phyloP scores from a whole-genome alignment of 2,797 vertebrate genomes.

The Taeniopygia guttata region DNA sequence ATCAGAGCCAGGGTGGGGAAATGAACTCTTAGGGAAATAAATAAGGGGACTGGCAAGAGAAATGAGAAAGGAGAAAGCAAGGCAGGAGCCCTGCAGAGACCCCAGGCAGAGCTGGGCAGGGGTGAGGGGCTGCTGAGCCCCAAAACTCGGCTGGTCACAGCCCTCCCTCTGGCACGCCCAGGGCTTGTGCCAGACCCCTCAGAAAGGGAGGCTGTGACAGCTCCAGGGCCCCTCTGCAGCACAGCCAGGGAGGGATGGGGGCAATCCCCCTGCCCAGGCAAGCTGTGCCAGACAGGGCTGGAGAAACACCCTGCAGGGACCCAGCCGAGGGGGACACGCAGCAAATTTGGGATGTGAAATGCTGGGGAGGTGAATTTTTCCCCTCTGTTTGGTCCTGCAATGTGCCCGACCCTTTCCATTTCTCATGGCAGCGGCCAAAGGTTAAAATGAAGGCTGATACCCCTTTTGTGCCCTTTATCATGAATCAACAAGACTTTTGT shows the following conservation, averaged over 20 bases:
- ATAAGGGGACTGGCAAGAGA: not conserved
- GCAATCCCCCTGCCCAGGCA: not conserved
- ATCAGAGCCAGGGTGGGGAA: not conserved
- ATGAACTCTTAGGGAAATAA: not conserved
- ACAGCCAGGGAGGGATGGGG: not conserved
- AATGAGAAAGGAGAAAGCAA: not conserved
- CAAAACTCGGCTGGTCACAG: not conserved
- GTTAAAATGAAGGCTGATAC: not conserved
- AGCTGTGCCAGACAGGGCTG: not conserved
- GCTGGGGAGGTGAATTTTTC: not conserved
- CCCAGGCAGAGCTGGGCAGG: not conserved
- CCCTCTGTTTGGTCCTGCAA: not conserved
- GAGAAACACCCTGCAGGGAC: not conserved
- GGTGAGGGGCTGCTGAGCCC: not conserved
- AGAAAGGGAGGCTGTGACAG: not conserved
- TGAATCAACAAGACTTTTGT: not conserved
- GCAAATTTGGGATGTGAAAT: not conserved
- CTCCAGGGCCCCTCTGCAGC: not conserved
- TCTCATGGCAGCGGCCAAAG: not conserved
- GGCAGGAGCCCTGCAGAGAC: not conserved
- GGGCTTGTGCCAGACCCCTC: not conserved
- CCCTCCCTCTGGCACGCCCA: not conserved
- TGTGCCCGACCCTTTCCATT: not conserved
- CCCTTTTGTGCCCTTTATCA: not conserved
- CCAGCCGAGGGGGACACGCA: not conserved